phyloP scores from a whole-genome alignment of 37 sponge, comb jelly and placozoan species.

The Oscarella lobularis region DNA sequence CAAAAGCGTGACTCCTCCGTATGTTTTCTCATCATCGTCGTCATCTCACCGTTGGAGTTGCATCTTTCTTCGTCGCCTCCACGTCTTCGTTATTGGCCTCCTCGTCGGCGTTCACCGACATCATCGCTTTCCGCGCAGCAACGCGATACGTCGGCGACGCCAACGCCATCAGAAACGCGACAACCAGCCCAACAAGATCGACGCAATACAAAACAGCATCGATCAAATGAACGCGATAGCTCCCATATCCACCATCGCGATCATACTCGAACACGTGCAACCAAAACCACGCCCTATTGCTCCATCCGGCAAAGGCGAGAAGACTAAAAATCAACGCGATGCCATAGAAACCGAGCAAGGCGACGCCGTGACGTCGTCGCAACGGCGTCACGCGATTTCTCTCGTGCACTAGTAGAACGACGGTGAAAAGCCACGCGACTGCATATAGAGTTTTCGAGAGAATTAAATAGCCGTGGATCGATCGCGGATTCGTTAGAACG shows the following conservation, averaged over 20 bases:
- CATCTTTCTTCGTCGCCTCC: neutral
- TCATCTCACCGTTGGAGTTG: neutral
- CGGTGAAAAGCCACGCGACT: neutral
- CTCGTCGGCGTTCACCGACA: too few species aligned
- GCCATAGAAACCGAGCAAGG: neutral
- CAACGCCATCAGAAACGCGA: neutral
- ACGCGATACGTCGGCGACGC: neutral
- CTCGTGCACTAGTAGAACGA: neutral
- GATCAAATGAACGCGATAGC: too few species aligned
- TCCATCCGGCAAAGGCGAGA: neutral
- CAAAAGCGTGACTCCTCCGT: too few species aligned
- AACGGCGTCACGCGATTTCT: neutral
- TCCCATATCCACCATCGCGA: too few species aligned
- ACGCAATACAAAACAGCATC: neutral
- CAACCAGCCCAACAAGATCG: neutral
- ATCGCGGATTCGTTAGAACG: too few species aligned
- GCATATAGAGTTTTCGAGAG: neutral
- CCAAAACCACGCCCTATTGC: neutral
- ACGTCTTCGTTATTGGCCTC: too few species aligned
- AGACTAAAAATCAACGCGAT: neutral
- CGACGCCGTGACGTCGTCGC: neutral
- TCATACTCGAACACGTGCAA: too few species aligned
- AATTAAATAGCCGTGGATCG: too few species aligned
- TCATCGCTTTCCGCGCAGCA: too few species aligned
- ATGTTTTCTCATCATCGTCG: conserved; percentile 1